Percentiles rank a stretch among this genome's conserved stretches.
Conservation (phyloP, 2,888 invertebrate species). For the Branchipolynoe longqiensis region DNA sequence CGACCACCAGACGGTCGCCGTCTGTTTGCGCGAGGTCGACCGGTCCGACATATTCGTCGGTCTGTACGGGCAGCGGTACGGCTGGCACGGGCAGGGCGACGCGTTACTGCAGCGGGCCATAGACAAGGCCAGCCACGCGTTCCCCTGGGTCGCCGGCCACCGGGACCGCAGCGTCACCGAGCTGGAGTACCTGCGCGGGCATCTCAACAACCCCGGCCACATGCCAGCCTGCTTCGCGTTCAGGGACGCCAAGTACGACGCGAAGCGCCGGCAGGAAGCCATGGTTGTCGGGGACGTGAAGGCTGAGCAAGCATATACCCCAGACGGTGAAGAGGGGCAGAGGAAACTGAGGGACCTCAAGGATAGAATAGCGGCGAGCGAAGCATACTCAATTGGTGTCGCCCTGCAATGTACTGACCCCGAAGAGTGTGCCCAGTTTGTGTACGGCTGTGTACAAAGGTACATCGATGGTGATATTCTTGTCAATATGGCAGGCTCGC, state of each 20-base stretch:
- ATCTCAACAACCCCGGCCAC: conserved; percentile 77
- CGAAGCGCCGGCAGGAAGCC: not conserved
- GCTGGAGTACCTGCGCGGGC: conserved; percentile 78
- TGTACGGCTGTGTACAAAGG: not conserved
- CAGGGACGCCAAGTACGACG: conserved; percentile 72
- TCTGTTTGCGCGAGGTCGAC: conserved; percentile 78
- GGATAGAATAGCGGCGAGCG: not conserved
- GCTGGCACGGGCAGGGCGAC: conserved; percentile 78
- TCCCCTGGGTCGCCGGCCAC: conserved; percentile 75
- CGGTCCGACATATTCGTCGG: conserved; percentile 68
- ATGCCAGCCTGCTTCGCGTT: conserved; percentile 76
- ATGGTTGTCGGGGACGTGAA: not conserved
- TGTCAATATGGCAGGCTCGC: not conserved
- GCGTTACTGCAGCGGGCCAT: conserved; percentile 76
- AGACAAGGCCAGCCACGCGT: conserved; percentile 74
- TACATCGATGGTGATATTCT: not conserved
- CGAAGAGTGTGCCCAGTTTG: conserved; percentile 6
- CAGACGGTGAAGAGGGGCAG: not conserved
- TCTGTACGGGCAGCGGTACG: conserved; percentile 73
- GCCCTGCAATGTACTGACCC: not conserved
- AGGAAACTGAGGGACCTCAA: not conserved
- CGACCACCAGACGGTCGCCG: conserved; percentile 77
- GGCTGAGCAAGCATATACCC: not conserved
- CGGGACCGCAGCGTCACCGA: conserved; percentile 79
- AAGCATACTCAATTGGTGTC: not conserved